Evolutionary conservation across 1,140 invertebrate species (phyloP).

Genomic region (Arion vulgaris): DNA sequence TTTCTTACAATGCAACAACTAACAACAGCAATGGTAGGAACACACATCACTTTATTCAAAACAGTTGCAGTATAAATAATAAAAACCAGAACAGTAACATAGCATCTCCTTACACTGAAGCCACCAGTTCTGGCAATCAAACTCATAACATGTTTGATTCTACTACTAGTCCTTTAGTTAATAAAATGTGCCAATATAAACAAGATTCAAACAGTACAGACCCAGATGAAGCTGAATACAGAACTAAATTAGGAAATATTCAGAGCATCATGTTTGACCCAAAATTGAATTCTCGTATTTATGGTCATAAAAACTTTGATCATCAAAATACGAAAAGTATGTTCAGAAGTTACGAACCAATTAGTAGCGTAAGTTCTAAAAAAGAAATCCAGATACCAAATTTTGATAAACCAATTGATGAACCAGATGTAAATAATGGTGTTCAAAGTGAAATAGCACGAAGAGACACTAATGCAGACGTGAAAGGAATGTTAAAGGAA

Average conservation of each 20-base stretch:
- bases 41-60: background rate
- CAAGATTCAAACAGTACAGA: background rate
- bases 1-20: background rate
- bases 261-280: conserved; percentile 18
- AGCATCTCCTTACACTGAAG: background rate
- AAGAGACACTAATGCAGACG: background rate
- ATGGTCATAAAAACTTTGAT: background rate
- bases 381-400: background rate
- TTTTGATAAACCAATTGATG: background rate
- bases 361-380: background rate
- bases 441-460: background rate
- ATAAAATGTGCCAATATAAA: background rate
- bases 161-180: background rate
- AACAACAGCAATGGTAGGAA: background rate
- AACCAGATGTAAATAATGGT: background rate
- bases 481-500: background rate
- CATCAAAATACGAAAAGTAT: background rate
- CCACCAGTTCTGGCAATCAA: background rate
- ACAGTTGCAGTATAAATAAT: background rate
- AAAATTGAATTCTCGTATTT: background rate
- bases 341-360: conserved; percentile 7
- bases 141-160: background rate
- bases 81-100: background rate
- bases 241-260: conserved; percentile 11
- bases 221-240: conserved; percentile 12